Evolutionary conservation across 2,113 vertebrate genomes (phyloP), one percentile per base, ranked within the genome.

Genomic region (Ophiodon elongatus): DNA sequence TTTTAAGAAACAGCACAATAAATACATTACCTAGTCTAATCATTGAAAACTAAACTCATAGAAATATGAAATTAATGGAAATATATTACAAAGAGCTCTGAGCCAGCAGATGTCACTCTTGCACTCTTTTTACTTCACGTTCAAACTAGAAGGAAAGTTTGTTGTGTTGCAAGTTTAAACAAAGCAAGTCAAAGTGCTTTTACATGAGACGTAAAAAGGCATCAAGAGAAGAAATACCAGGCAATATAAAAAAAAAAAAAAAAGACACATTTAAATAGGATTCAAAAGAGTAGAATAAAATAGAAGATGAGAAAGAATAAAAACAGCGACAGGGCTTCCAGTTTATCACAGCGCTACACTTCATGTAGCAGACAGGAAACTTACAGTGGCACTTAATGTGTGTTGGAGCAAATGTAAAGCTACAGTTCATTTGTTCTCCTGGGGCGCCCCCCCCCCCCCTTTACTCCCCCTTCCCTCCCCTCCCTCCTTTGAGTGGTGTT

Each of bases 101-200:
- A 0, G 11, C 90, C 93, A 92, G 41, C 81, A 94, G 91, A 47
- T 71, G 93, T 84, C 89, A 56, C 70, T 57, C 25, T 88, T 77
- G 67, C 25, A 43, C 9, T 68, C 1, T 6, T 68, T 62, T 69
- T 69, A 4, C 4, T 3, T 57, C 10, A 1, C 2, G 0, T n/a
- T 37, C 10, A 41, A n/a, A 17, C 7, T 37, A 6, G 2, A 6
- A 4, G 21, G 14, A 0, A 17, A 33, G 8, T 35, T 50, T 3
- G 25, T 47, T 37, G 54, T 47, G 23, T 2, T 35, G 33, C n/a
- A 59, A 52, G 1, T 70, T 69, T 35, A 2, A 37, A 29, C 50
- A 31, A 31, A 17, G 62, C 45, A 25, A 25, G 25, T 75, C 19
- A 23, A 66, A 41, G 17, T 41, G 3, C 1, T 66, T 57, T 41